Evolutionary conservation across 2,888 invertebrate genomes (phyloP), one percentile per base, ranked within the genome.

Genomic region (Polyploca ridens): DNA sequence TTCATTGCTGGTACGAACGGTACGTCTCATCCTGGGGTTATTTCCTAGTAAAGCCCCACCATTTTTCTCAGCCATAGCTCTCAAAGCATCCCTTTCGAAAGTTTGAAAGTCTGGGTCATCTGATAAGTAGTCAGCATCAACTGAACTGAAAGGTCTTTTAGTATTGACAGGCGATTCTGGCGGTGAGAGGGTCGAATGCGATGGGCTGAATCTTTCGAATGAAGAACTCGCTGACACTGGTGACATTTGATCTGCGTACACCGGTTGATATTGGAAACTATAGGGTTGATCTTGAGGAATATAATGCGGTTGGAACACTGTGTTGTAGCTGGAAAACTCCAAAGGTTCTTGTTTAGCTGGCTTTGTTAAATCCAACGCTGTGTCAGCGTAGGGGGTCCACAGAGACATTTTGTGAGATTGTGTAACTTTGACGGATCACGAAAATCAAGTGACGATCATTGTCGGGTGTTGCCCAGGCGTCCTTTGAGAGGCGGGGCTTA

Each of bases 1-100:
- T 62, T 89, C 83, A 57, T 82, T 78, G 41, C 71, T 87, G 5
- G 86, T 85, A 58, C 78, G 76, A 0, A 88, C 87, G 0, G 90
- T 89, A 35, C 96, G 88, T n/a, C 96, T 90, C 96, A 96, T 97
- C 78, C 96, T 95, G 0, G 96, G 95, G 75, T 97, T 96, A 38
- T 96, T 89, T 8, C 90, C 90, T 4, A 93, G 86, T 54, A 91
- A 83, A 13, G 87, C 82, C 3, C 95, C 95, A 66, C 94, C 95
- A 71, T 95, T 96, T 11, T 94, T 94, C 69, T 90, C 94, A 49
- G 95, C 95, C 63, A 97, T 96, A 63, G 96, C 95, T 11, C 95
- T 93, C 7, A 97, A 80, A 81, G 96, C 95, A 69, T 95, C 94
- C 62, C 95, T 93, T 35, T 97, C 94, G 74, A 96, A 97, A 62